Percentiles rank a stretch among this genome's conserved stretches.
phyloP scores from a whole-genome alignment of 2,888 invertebrate species.

The Abscondita cerata region DNA sequence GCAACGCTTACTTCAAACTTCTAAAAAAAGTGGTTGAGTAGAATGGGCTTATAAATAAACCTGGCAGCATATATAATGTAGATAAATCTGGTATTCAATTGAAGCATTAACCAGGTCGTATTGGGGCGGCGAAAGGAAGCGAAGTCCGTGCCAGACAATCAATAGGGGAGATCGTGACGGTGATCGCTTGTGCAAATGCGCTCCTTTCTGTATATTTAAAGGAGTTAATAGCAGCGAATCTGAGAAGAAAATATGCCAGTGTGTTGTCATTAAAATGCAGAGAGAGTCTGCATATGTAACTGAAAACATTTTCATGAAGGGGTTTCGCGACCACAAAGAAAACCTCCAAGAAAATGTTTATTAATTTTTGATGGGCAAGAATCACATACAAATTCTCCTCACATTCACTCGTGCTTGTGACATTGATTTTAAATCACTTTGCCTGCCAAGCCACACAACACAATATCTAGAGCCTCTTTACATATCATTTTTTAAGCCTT shows the following conservation, averaged over 20 bases:
- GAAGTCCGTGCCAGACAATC: conserved; percentile 17
- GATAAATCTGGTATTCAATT: conserved; percentile 40
- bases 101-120: conserved; percentile 37
- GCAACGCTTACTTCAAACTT: conserved; percentile 36
- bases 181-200: background rate
- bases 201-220: background rate
- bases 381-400: background rate
- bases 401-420: too few species aligned
- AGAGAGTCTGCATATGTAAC: background rate
- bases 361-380: background rate
- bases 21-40: conserved; percentile 28
- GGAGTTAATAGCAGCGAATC: background rate
- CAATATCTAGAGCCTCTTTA: background rate
- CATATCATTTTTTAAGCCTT: too few species aligned
- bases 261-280: background rate
- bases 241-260: background rate
- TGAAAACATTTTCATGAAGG: background rate
- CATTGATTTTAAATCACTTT: background rate
- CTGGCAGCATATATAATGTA: conserved; percentile 38
- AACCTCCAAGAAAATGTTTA: background rate
- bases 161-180: background rate
- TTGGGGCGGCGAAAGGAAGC: conserved; percentile 37
- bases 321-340: background rate
- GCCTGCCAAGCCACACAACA: background rate
- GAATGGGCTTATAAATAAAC: conserved; percentile 42